phyloP scores from a whole-genome alignment of 2,888 invertebrate genomes.

The Nycteola revayana region DNA sequence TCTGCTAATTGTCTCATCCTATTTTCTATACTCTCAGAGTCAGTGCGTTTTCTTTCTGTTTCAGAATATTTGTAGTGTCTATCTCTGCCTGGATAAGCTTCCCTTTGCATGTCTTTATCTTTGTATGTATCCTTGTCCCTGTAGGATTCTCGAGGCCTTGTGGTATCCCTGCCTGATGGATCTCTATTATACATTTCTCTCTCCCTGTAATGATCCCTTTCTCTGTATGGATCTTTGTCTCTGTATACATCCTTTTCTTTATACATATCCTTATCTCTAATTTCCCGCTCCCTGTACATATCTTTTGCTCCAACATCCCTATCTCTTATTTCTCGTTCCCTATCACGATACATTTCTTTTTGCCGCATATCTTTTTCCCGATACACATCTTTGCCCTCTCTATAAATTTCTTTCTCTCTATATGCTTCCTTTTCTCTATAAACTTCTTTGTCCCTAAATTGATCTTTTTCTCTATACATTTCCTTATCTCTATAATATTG shows the following conservation, averaged over 20 bases:
- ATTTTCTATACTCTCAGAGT: constrained; percentile 66
- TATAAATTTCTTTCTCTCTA: constrained; percentile 50
- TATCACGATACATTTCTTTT: constrained; percentile 60
- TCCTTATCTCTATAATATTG: constrained; percentile 67
- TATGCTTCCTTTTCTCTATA: constrained; percentile 53
- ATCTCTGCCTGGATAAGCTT: constrained; percentile 58
- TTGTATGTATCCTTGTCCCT: constrained; percentile 51
- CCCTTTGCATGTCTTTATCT: constrained; percentile 43
- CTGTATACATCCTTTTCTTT: constrained; percentile 65
- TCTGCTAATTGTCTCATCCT: constrained; percentile 64
- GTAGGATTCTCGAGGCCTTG: constrained; percentile 53
- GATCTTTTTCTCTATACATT: constrained; percentile 52
- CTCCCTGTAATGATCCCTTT: constrained; percentile 64
- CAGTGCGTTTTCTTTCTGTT: constrained; percentile 58
- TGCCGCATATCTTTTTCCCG: constrained; percentile 58
- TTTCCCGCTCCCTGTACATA: constrained; percentile 60
- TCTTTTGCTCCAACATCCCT: constrained; percentile 62
- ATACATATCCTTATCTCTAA: constrained; percentile 60
- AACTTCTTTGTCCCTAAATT: constrained; percentile 57
- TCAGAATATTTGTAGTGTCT: constrained; percentile 67
- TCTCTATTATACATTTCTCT: constrained; percentile 61
- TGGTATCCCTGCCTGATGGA: constrained; percentile 50
- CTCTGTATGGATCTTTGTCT: constrained; percentile 70
- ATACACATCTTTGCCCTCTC: constrained; percentile 47
- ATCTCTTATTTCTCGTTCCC: constrained; percentile 42